Evolutionary conservation across 1,140 invertebrate species (phyloP).

Genomic region (Capitella teleta): DNA sequence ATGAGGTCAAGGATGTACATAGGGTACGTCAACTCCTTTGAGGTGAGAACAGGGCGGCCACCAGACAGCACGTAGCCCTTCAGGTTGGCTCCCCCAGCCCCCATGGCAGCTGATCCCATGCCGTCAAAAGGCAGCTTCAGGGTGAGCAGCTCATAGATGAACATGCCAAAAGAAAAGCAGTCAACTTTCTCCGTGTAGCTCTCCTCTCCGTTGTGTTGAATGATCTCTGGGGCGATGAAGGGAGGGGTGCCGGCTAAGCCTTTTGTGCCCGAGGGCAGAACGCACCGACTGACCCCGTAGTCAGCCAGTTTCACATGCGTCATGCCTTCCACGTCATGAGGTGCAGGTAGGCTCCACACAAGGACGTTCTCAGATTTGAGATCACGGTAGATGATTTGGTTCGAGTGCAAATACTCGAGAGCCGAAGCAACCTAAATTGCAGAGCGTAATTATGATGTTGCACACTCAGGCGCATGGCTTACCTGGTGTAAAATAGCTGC

Average conservation of each 20-base stretch:
- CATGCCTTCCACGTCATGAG: constrained; percentile 46
- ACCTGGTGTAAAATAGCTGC: constrained; percentile 77
- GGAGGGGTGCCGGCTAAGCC: constrained; percentile 81
- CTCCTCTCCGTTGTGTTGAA: constrained; percentile 94
- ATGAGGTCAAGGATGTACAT: constrained; percentile 86
- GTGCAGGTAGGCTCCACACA: constrained; percentile 82
- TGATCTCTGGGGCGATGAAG: constrained; percentile 98
- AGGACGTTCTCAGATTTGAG: constrained; percentile 97
- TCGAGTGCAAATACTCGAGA: constrained; percentile 87
- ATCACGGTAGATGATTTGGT: constrained; percentile 88
- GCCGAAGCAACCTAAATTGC: constrained; percentile 66
- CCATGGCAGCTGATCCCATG: constrained; percentile 60
- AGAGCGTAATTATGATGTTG: background rate
- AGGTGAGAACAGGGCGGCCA: constrained; percentile 72
- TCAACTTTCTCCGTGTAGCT: constrained; percentile 99
- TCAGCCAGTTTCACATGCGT: constrained; percentile 77
- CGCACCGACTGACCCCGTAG: constrained; percentile 85
- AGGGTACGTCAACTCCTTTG: constrained; percentile 47
- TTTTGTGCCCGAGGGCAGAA: constrained; percentile 57
- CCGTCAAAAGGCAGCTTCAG: constrained; percentile 88
- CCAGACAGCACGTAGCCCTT: constrained; percentile 93
- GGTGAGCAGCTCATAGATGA: constrained; percentile 89
- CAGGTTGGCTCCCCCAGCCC: constrained; percentile 37
- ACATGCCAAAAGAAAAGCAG: constrained; percentile 99
- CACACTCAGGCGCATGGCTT: constrained; percentile 7